These are phyloP conservation scores for Bergia puertoricense DNA, from an alignment of 92 coral and sea anemone genomes.

Conservation along the genomic window DNA sequence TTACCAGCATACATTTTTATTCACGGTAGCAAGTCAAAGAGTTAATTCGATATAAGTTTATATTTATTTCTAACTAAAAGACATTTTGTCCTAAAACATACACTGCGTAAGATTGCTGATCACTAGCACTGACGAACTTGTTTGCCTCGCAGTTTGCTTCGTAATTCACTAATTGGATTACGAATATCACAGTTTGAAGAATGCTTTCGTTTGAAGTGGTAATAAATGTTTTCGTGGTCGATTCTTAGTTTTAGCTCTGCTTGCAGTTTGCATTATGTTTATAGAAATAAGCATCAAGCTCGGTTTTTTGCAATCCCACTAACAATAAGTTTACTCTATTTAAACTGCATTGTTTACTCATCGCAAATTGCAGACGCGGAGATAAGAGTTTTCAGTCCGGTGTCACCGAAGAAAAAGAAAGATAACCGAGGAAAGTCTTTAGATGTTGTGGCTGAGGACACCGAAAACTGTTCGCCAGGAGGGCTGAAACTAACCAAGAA, in stretches of 20 bases:
- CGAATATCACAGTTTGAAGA: not conserved
- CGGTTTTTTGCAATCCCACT: not conserved
- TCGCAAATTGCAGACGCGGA: conserved; percentile 4
- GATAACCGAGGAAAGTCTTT: conserved; percentile 59
- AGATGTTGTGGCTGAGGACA: conserved; percentile 51
- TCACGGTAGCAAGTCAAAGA: not conserved
- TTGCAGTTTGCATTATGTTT: not conserved
- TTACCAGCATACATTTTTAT: not conserved
- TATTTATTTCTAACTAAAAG: too few relatives aligned
- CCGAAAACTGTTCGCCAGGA: conserved; percentile 58
- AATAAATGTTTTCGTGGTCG: too few relatives aligned
- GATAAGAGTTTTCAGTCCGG: conserved; percentile 20
- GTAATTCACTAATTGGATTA: not conserved
- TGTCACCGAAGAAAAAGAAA: conserved; percentile 85
- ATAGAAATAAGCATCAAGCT: not conserved
- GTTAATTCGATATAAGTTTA: too few relatives aligned
- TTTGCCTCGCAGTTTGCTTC: not conserved
- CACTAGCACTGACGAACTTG: not conserved
- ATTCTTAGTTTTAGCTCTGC: not conserved
- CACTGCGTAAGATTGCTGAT: not conserved
- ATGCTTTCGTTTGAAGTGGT: not conserved
- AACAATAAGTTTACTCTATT: not conserved
- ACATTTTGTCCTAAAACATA: too few relatives aligned
- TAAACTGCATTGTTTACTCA: not conserved
- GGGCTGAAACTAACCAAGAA: conserved; percentile 17